These are phyloP conservation scores for Latrodectus geometricus DNA, from an alignment of 1,140 invertebrate genomes.

Conservation along the genomic window DNA sequence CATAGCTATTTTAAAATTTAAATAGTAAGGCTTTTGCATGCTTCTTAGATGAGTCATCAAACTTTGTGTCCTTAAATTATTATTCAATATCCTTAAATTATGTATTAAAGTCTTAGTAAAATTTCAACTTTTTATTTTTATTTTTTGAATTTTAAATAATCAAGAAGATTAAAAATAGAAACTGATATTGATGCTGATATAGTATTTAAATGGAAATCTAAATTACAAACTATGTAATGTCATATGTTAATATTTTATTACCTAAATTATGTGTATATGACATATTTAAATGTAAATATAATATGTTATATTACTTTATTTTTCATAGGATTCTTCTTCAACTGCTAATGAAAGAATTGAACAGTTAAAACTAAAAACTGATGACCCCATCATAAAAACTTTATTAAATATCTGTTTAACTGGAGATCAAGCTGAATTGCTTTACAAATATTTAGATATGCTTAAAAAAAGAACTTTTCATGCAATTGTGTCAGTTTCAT, in stretches of 20 bases:
- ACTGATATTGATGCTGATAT: not conserved
- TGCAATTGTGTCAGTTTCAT: constrained; percentile 94
- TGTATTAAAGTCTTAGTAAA: too few relatives aligned
- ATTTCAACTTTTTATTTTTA: too few relatives aligned
- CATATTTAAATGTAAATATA: not conserved
- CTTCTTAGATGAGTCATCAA: too few relatives aligned
- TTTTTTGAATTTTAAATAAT: too few relatives aligned
- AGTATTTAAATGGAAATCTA: too few relatives aligned
- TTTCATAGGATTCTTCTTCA: constrained; percentile 31
- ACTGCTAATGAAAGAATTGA: constrained; percentile 74
- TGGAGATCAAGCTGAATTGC: constrained; percentile 86
- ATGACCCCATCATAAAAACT: constrained; percentile 88
- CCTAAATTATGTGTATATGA: not conserved
- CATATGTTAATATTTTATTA: not conserved
- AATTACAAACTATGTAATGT: not conserved
- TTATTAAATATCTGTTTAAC: constrained; percentile 93
- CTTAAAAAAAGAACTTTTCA: constrained; percentile 92
- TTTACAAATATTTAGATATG: constrained; percentile 94
- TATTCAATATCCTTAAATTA: too few relatives aligned
- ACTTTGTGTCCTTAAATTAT: too few relatives aligned
- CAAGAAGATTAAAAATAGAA: too few relatives aligned
- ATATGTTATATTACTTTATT: not conserved
- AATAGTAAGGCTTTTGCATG: too few relatives aligned
- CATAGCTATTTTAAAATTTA: too few relatives aligned
- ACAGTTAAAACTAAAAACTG: constrained; percentile 80